Evolutionary conservation across 1,140 invertebrate species (phyloP).

Genomic region (Saxidomus purpurata): DNA sequence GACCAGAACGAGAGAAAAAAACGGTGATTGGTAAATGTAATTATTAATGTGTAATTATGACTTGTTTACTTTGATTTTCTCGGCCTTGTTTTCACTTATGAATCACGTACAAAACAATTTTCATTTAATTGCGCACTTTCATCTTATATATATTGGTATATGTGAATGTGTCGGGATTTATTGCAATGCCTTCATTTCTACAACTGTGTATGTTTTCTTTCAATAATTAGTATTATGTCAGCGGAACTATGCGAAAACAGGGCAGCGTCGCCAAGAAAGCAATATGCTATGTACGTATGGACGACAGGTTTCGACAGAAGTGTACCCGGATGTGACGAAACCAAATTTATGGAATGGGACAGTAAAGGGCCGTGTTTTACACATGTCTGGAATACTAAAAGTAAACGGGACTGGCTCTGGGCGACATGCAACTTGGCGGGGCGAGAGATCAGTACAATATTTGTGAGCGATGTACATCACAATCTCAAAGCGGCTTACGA

Average conservation of each 20-base stretch:
- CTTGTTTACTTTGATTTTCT: too few relatives aligned
- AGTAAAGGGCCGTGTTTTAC: slow-evolving; percentile 68
- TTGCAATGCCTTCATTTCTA: too few relatives aligned
- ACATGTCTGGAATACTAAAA: slow-evolving; percentile 69
- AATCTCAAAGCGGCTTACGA: slow-evolving; percentile 68
- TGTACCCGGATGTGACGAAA: slow-evolving; percentile 61
- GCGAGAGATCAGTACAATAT: slow-evolving; percentile 68
- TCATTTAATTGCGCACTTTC: too few relatives aligned
- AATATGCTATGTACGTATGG: slow-evolving; percentile 75
- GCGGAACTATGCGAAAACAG: background rate
- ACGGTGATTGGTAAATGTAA: too few relatives aligned
- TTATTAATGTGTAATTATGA: too few relatives aligned
- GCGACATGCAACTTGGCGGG: slow-evolving; percentile 70
- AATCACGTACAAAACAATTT: too few relatives aligned
- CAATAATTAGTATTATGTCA: background rate
- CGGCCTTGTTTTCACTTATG: too few relatives aligned
- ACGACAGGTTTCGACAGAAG: slow-evolving; percentile 66
- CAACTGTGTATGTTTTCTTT: too few relatives aligned
- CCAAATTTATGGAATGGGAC: slow-evolving; percentile 64
- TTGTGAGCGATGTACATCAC: slow-evolving; percentile 70
- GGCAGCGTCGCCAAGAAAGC: background rate
- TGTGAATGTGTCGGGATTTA: too few relatives aligned
- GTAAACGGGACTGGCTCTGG: slow-evolving; percentile 72
- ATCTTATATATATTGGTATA: too few relatives aligned
- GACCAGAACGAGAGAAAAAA: too few relatives aligned